Conservation (phyloP, 1,140 invertebrate genomes). For the Zaprionus inermis region DNA sequence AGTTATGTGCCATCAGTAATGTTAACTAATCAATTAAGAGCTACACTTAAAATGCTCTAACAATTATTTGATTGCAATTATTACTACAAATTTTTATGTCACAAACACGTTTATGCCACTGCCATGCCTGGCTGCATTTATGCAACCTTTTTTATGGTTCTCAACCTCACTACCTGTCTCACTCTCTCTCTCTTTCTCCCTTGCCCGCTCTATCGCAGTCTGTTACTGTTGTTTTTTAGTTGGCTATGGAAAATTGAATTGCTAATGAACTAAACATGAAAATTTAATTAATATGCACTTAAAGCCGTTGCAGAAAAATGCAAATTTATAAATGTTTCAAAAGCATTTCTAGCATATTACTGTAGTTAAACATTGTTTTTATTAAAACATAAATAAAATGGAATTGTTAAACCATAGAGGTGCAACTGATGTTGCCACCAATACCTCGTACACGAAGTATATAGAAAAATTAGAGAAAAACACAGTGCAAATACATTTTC, state of each 20-base stretch:
- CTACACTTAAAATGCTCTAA: slow-evolving; percentile 24
- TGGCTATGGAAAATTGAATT: slow-evolving; percentile 61
- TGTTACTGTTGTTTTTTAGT: slow-evolving; percentile 26
- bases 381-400: slow-evolving; percentile 23
- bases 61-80: slow-evolving; percentile 50
- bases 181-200: not conserved
- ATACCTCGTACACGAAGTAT: not conserved
- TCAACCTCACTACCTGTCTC: not conserved
- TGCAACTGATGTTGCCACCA: not conserved
- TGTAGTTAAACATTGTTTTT: not conserved
- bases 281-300: slow-evolving; percentile 63
- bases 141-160: slow-evolving; percentile 53
- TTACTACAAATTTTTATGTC: slow-evolving; percentile 47
- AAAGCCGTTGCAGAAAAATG: slow-evolving; percentile 40
- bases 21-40: slow-evolving; percentile 34
- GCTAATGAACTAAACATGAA: slow-evolving; percentile 63
- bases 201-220: not conserved
- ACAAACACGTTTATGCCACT: slow-evolving; percentile 39
- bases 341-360: slow-evolving; percentile 36
- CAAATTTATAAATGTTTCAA: slow-evolving; percentile 43
- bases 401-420: slow-evolving; percentile 14
- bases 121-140: slow-evolving; percentile 54
- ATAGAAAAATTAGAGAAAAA: not conserved
- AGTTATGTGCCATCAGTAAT: not conserved
- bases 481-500: not conserved